These are phyloP conservation scores for Fregetta grallaria DNA, from an alignment of 2,113 vertebrate species.

Conservation along the genomic window DNA sequence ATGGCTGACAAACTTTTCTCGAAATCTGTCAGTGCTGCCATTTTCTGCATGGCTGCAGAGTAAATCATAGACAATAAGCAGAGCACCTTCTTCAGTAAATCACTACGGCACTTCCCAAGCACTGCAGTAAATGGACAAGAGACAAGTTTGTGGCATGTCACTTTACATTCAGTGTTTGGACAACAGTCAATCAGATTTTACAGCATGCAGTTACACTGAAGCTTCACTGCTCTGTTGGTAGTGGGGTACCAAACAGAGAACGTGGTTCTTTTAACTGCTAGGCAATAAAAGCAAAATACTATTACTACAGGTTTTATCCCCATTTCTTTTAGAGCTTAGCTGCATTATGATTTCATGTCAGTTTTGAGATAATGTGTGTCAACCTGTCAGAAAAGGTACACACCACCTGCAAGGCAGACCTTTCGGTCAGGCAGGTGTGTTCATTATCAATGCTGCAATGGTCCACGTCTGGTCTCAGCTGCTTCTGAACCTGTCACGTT, in stretches of 20 bases:
- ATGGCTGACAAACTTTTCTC: constrained; percentile 9
- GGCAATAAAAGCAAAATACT: constrained; percentile 65
- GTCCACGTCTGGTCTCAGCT: neutral
- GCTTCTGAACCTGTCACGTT: neutral
- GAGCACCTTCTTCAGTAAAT: constrained; percentile 31
- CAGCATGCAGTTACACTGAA: neutral
- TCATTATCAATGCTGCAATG: neutral
- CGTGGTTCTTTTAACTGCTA: constrained; percentile 62
- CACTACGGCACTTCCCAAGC: neutral
- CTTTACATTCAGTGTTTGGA: constrained; percentile 19
- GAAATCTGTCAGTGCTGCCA: constrained; percentile 12
- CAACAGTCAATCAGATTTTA: constrained; percentile 51
- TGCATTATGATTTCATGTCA: constrained; percentile 26
- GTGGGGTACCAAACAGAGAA: constrained; percentile 10
- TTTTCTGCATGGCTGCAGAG: constrained; percentile 30
- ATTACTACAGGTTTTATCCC: constrained; percentile 55
- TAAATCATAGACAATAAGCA: neutral
- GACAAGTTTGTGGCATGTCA: constrained; percentile 1
- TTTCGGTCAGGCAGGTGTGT: neutral
- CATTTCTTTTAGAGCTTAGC: constrained; percentile 2
- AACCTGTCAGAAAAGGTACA: neutral
- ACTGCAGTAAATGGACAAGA: constrained; percentile 12
- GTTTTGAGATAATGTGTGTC: constrained; percentile 26
- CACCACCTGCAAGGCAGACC: neutral
- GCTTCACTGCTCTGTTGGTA: neutral